Evolutionary conservation across 2,797 vertebrate species (phyloP).

Genomic region (Muraenolepis orangiensis): DNA sequence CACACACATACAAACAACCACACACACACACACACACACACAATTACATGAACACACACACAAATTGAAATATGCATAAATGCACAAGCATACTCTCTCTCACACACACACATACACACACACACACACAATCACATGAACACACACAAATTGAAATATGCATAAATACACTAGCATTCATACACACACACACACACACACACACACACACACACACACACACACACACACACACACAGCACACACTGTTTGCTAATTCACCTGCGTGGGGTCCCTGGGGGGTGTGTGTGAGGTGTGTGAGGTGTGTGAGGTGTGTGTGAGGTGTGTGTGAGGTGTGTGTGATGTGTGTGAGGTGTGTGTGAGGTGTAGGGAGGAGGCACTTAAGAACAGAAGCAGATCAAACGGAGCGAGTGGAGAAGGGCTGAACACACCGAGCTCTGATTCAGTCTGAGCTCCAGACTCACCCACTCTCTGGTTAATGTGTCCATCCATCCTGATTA

Average conservation of each 20-base stretch:
- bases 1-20: neutral
- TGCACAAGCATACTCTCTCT: neutral
- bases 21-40: neutral
- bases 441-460: neutral
- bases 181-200: too few relatives aligned
- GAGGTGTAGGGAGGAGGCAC: neutral
- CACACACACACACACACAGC: neutral
- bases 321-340: neutral
- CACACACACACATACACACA: neutral
- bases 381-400: constrained; percentile 3
- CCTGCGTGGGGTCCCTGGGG: constrained; percentile 14
- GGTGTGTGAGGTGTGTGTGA: constrained; percentile 15
- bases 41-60: neutral
- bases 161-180: too few relatives aligned
- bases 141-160: neutral
- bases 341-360: too few relatives aligned
- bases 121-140: neutral
- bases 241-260: constrained; percentile 13
- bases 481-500: neutral
- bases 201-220: neutral
- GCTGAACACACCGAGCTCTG: neutral
- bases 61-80: neutral
- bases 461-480: neutral
- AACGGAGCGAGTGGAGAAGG: neutral
- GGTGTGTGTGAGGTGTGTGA: neutral